Base-by-base conservation (phyloP, 1,140 invertebrate species). In the Ptiloglossa arizonensis region DNA sequence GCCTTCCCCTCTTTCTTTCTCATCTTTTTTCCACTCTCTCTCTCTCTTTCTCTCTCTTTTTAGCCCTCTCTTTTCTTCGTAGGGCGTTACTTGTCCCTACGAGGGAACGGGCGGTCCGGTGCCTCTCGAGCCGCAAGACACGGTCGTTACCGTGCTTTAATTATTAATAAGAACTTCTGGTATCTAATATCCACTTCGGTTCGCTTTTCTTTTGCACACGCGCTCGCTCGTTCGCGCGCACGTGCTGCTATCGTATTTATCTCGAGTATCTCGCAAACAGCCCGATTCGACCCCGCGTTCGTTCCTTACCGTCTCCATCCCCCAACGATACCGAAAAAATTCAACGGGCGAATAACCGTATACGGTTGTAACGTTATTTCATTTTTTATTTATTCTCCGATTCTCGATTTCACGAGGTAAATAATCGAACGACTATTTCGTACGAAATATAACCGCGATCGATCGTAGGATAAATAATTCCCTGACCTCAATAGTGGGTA, bases 121-220 rank as follows among this genome's bases (percentile, higher is more conserved):
- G 41, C 57, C 74, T 56, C 78, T 83, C 29, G 52, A 77, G 79
- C 72, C 68, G 38, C 77, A 56, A 82, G 74, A 71, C 59, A 75
- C 74, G 85, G 70, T 79, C 81, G 83, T 85, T 85, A 84, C 60
- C 73, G 54, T 38, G 79, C 79, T 81, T 85, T 85, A 85, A 85
- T 84, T 77, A 85, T 85, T 84, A 78, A 86, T 85, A 54, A 57
- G 44, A 52, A 68, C 78, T 32, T 75, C 67, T 84, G 78, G 66
- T 82, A 69, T 71, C 71, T 85, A 80, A 77, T 56, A 79, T 80
- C 64, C 64, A 60, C 75, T 54, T 59, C 24, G 59, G 35, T 38
- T 63, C 38, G 32, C 76, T 38, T 59, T 38, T 41, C 57, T 71
- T 71, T 44, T 46, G 27, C 19, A 8, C 38, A 6, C 15, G 48